Evolutionary conservation across 2,113 vertebrate genomes (phyloP).

Genomic region (Centropus unirufus): DNA sequence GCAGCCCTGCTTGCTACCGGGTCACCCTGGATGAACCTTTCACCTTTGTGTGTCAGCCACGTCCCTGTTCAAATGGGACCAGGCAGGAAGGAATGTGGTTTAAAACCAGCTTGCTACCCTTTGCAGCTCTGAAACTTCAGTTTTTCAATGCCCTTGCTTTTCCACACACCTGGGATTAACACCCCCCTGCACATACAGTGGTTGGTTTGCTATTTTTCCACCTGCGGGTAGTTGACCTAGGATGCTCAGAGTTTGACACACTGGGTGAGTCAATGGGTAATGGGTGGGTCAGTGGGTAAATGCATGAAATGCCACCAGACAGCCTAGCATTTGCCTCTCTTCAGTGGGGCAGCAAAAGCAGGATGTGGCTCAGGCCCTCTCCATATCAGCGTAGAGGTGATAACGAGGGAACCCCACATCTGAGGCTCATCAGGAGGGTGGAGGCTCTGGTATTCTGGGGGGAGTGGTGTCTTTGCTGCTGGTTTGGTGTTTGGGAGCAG

Average conservation of each 20-base stretch:
- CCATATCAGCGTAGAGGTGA: not conserved
- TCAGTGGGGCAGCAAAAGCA: not conserved
- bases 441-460: not conserved
- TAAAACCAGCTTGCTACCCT: not conserved
- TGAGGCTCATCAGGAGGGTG: not conserved
- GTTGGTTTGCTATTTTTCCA: not conserved
- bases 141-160: not conserved
- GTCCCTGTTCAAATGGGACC: accelerated
- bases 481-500: not conserved
- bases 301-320: not conserved
- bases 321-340: not conserved
- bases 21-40: not conserved
- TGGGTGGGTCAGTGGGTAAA: not conserved
- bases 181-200: accelerated
- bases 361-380: not conserved
- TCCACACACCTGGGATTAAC: not conserved
- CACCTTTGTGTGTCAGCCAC: not conserved
- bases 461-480: not conserved
- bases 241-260: not conserved
- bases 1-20: not conserved
- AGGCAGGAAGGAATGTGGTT: not conserved
- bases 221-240: not conserved
- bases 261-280: too few species aligned
- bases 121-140: not conserved
- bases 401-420: not conserved